Conservation (phyloP, 2,797 vertebrate species). For the Agapornis canus region DNA sequence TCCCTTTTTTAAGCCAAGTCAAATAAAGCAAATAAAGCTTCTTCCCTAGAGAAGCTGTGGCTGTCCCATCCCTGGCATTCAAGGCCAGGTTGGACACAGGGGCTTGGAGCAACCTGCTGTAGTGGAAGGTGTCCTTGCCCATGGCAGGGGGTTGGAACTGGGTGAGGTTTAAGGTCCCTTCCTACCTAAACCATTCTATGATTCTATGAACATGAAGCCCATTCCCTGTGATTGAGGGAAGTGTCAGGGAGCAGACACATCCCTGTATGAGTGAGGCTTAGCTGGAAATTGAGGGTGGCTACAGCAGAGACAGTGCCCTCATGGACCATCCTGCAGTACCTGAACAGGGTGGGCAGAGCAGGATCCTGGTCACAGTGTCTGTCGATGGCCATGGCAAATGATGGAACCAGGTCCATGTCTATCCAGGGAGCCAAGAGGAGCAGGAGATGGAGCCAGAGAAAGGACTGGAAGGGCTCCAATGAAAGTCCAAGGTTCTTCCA, state of each 20-base stretch:
- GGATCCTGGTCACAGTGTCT: neutral
- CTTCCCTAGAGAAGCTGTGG: neutral
- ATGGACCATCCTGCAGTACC: neutral
- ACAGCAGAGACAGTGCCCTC: neutral
- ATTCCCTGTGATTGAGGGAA: neutral
- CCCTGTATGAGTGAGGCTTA: neutral
- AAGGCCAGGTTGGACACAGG: neutral
- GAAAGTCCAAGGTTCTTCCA: fast-evolving
- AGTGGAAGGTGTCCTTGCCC: neutral
- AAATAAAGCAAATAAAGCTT: neutral
- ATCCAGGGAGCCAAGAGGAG: neutral
- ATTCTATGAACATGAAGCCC: neutral
- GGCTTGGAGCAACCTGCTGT: neutral
- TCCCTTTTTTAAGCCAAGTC: neutral
- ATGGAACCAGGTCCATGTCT: neutral
- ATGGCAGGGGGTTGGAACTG: neutral
- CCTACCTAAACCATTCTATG: neutral
- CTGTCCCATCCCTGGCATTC: neutral
- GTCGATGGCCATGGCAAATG: fast-evolving
- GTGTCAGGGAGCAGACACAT: neutral
- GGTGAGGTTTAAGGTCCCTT: neutral
- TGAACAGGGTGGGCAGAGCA: neutral
- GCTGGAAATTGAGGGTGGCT: neutral
- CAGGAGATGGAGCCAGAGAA: neutral
- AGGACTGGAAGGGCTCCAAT: neutral